phyloP scores from a whole-genome alignment of 2,797 vertebrate genomes.

The Phaenicophaeus curvirostris region DNA sequence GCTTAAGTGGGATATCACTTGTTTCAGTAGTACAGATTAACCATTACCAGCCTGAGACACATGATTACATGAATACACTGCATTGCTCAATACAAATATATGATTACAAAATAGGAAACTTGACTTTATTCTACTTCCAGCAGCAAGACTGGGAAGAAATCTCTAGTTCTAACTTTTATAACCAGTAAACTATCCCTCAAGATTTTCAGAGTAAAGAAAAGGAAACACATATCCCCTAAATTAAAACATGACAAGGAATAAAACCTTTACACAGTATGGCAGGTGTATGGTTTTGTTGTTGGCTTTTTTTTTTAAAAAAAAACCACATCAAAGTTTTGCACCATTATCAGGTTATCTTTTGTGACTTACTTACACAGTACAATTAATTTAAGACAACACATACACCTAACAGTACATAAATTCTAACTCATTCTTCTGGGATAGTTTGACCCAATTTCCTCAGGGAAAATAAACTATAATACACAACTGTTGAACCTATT shows the following conservation, averaged over 20 bases:
- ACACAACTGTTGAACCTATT: neutral
- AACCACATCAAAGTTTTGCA: neutral
- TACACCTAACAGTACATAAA: neutral
- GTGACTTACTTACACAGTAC: neutral
- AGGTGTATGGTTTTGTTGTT: neutral
- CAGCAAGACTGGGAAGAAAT: neutral
- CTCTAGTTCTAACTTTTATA: neutral
- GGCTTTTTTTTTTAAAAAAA: neutral
- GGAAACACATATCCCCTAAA: neutral
- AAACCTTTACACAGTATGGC: neutral
- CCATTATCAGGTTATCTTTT: neutral
- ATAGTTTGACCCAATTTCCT: neutral
- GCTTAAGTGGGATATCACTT: neutral
- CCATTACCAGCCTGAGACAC: neutral
- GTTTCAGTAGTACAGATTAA: neutral
- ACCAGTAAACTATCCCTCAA: neutral
- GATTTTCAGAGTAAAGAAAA: neutral
- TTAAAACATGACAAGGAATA: neutral
- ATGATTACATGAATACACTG: neutral
- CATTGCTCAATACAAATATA: conserved; percentile 36
- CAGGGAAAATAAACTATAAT: neutral
- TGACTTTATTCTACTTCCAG: conserved; percentile 5
- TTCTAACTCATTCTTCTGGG: neutral
- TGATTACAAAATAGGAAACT: conserved; percentile 36
- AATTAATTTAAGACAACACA: neutral